phyloP scores from a whole-genome alignment of 2,113 vertebrate species.

The Pituophis catenifer region DNA sequence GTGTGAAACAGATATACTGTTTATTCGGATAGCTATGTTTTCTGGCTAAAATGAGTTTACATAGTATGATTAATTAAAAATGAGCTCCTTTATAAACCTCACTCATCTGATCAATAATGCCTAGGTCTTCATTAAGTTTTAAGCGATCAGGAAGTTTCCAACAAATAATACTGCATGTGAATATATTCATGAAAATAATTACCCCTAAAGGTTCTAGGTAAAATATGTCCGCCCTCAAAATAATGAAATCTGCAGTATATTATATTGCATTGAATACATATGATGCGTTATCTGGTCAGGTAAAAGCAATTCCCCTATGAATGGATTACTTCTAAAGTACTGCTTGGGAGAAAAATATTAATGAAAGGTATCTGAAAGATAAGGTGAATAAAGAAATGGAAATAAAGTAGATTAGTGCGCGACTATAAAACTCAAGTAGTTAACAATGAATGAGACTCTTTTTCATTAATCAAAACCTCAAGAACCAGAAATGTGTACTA shows the following conservation, averaged over 20 bases:
- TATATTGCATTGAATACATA: slow-evolving; percentile 18
- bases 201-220: background rate
- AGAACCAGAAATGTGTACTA: slow-evolving; percentile 12
- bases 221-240: slow-evolving; percentile 21
- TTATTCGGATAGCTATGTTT: background rate
- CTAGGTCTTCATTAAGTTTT: background rate
- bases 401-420: slow-evolving; percentile 22
- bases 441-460: background rate
- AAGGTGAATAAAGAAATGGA: slow-evolving; percentile 41
- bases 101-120: background rate
- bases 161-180: background rate
- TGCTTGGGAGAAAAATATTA: slow-evolving; percentile 33
- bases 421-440: slow-evolving; percentile 9
- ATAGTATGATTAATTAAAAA: background rate
- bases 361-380: slow-evolving; percentile 31
- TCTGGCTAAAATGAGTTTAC: background rate
- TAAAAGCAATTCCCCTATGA: slow-evolving; percentile 24
- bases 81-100: background rate
- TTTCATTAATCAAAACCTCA: background rate
- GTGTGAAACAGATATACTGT: background rate
- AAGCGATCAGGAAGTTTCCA: background rate
- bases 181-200: background rate
- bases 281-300: slow-evolving; percentile 8
- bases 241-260: slow-evolving; percentile 40
- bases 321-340: slow-evolving; percentile 35